Evolutionary conservation across 2,797 vertebrate genomes (phyloP).

Genomic region (Poecile montanus): DNA sequence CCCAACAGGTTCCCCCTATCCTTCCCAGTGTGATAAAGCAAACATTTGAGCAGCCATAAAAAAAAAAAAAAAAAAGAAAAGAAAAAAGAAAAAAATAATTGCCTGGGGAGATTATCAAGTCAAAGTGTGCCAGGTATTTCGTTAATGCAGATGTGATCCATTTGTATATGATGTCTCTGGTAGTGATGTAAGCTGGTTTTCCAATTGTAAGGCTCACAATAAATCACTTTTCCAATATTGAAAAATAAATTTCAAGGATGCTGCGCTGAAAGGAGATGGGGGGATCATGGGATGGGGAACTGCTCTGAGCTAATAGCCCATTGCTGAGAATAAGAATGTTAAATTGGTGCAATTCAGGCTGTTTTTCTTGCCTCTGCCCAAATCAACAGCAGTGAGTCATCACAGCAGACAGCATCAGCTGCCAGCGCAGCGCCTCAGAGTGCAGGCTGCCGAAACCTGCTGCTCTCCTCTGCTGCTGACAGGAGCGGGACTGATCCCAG

Average conservation of each 20-base stretch:
- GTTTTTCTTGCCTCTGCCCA: conserved; percentile 40
- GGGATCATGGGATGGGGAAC: not conserved
- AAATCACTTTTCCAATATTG: not conserved
- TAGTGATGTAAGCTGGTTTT: not conserved
- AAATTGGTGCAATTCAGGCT: not conserved
- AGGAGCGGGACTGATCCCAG: not conserved
- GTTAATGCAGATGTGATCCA: not conserved
- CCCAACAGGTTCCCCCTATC: not conserved
- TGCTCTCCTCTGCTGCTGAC: not conserved
- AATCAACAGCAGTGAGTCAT: conserved; percentile 35
- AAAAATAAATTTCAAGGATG: not conserved
- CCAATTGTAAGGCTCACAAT: not conserved
- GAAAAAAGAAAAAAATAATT: not conserved
- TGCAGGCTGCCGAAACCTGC: not conserved
- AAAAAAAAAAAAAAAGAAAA: too few species aligned
- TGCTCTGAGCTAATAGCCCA: not conserved
- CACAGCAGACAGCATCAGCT: not conserved
- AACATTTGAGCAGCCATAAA: not conserved
- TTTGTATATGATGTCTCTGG: not conserved
- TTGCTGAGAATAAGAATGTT: not conserved
- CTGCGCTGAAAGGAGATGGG: not conserved
- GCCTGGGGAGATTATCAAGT: not conserved
- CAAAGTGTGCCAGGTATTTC: not conserved
- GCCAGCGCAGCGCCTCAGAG: not conserved
- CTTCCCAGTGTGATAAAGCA: not conserved